Conservation (phyloP, 2,797 vertebrate species). For the Psittacula echo region DNA sequence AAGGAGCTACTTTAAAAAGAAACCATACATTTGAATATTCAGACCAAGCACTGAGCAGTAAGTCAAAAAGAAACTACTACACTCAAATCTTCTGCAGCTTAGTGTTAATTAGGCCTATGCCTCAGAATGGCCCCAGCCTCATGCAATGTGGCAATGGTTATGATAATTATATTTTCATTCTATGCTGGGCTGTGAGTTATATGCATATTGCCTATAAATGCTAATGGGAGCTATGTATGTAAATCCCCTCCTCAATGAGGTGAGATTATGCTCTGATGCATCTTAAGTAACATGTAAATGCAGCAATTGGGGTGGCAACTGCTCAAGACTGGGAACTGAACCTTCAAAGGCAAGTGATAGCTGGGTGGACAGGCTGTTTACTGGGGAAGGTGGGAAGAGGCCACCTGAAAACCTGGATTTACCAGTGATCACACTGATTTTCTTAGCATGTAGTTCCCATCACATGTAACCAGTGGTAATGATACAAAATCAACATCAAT, state of each 20-base stretch:
- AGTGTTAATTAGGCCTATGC: slow-evolving; percentile 78
- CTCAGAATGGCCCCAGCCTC: slow-evolving; percentile 63
- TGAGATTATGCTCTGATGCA: slow-evolving; percentile 55
- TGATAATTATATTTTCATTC: slow-evolving; percentile 75
- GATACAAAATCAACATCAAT: background rate
- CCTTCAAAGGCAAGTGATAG: background rate
- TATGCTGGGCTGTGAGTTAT: slow-evolving; percentile 69
- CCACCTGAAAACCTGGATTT: background rate
- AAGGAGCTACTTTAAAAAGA: slow-evolving; percentile 73
- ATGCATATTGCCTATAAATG: slow-evolving; percentile 50
- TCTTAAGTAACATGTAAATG: slow-evolving; percentile 65
- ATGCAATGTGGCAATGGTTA: slow-evolving; percentile 71
- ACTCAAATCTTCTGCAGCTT: slow-evolving; percentile 76
- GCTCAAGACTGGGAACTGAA: background rate
- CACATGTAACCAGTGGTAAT: background rate
- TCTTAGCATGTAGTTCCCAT: slow-evolving; percentile 11
- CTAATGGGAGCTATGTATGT: slow-evolving; percentile 61
- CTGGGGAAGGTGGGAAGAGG: background rate
- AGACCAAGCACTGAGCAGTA: slow-evolving; percentile 67
- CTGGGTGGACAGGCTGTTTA: background rate
- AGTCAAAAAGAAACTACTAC: slow-evolving; percentile 72
- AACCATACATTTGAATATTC: slow-evolving; percentile 76
- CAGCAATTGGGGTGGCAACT: slow-evolving; percentile 10
- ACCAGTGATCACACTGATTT: slow-evolving; percentile 7
- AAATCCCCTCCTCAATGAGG: slow-evolving; percentile 61